Evolutionary conservation across 2,797 vertebrate genomes (phyloP).

Genomic region (Oreochromis grahami): DNA sequence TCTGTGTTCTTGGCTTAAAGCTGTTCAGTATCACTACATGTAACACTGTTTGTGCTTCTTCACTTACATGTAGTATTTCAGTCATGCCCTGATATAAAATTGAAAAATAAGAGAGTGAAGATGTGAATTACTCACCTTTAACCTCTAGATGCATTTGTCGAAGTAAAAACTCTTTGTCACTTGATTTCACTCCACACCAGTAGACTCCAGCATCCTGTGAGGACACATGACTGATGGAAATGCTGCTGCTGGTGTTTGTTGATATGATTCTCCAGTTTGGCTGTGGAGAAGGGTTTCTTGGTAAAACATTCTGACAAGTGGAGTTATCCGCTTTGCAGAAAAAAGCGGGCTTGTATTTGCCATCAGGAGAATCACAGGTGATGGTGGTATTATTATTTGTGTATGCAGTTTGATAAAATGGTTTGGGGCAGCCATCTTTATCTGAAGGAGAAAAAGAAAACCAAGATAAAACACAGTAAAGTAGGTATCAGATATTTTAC

Average conservation of each 20-base stretch:
- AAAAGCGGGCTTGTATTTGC: neutral
- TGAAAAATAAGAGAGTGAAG: neutral
- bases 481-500: too few species aligned
- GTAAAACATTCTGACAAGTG: neutral
- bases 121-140: neutral
- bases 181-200: constrained; percentile 1
- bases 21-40: neutral
- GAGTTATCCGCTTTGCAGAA: neutral
- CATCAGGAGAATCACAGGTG: neutral
- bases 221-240: neutral
- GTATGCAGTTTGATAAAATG: neutral
- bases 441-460: neutral
- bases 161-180: accelerated
- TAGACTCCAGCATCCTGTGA: neutral
- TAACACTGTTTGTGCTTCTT: accelerated
- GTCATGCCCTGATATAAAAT: neutral
- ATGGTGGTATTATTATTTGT: neutral
- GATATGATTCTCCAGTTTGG: neutral
- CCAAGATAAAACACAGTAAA: too few species aligned
- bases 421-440: neutral
- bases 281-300: neutral
- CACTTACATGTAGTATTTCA: neutral
- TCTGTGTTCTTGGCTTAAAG: too few species aligned
- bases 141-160: neutral
- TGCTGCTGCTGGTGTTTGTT: neutral